Base-by-base conservation (phyloP, 2,888 invertebrate species). In the Podabrus alpinus region DNA sequence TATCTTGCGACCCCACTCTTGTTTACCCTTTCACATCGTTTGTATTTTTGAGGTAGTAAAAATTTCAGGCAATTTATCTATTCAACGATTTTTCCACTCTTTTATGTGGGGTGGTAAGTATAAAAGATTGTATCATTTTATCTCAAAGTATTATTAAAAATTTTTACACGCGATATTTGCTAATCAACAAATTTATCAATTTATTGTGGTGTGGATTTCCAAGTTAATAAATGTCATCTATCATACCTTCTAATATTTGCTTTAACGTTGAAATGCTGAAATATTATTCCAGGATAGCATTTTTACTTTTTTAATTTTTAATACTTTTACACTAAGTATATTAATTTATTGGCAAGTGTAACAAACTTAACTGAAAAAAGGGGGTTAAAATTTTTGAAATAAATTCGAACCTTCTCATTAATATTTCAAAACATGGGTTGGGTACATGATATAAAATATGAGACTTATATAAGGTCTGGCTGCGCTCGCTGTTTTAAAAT, bases 1-100 rank as follows among this genome's bases (percentile, higher is more conserved):
- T 71, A 71, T 71, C 71, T 71, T 66, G 71, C 67, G 67, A 67
- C 71, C 71, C 71, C 66, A 71, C 71, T 71, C 71, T 71, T 71
- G 71, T 71, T 71, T 71, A 71, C 71, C 71, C 71, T 71, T 71
- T 71, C 67, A 67, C 71, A 60, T 71, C 71, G 67, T 71, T 71
- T 71, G 71, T 71, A 71, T 71, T 71, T 71, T 71, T 71, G 64
- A 60, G 67, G 71, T 24, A 60, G 66, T 67, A 67, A 71, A 71
- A 71, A 71, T 71, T 71, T 60, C 59, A 67, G 9, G 71, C 66
- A 19, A 71, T 71, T 71, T 71, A 71, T 71, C 71, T 71, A 67
- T 59, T 60, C 66, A 71, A 66, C 15, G 25, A 25, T 67, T 71
- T 60, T 64, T 29, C 60, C 13, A 59, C 62, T n/a, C 11, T 69